Base-by-base conservation (phyloP, 2,113 vertebrate genomes). In the Colaptes auratus region DNA sequence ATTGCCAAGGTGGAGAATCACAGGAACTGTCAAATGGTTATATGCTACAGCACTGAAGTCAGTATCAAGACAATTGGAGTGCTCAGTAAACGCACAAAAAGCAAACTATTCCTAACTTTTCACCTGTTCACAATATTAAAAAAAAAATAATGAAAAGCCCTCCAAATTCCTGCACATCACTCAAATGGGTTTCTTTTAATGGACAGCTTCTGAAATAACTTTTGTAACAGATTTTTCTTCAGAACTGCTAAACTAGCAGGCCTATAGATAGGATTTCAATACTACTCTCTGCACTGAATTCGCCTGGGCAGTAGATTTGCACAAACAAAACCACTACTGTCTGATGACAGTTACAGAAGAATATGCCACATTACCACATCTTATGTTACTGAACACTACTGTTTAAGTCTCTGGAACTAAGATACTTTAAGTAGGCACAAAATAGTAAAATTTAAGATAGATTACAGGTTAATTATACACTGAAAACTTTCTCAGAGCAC, bases 1-100 rank as follows among this genome's bases (percentile, higher is more conserved):
- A 82, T 82, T 60, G 75, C 17, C 82, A 93, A 88, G 75, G 75
- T 82, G 59, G 69, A 89, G 25, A 87, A 85, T 56, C 60, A 86
- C 56, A n/a, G 15, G 52, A 88, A 46, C 53, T 77, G 33, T 69
- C 61, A 91, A 66, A 53, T 30, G 8, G 28, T 28, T 91, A 95
- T 25, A 74, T 0, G 0, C 52, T 91, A 35, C 14, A 79, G 60
- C 27, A 69, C 21, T 39, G 61, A n/a, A 85, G 61, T 60, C 63
- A 85, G 52, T 71, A 80, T 59, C 50, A 36, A 58, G 92, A 88
- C 36, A 88, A 80, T 63, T 24, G 33, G 30, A 84, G 17, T 44
- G 60, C 15, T 23, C 55, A 76, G 23, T 36, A 82, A 85, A 53
- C 39, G 85, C 35, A 7, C 53, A 35, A 95, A 93, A 36, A 19